Percentiles rank a stretch among this genome's conserved stretches.
phyloP scores from a whole-genome alignment of 2,113 vertebrate genomes.

The Octodon degus region DNA sequence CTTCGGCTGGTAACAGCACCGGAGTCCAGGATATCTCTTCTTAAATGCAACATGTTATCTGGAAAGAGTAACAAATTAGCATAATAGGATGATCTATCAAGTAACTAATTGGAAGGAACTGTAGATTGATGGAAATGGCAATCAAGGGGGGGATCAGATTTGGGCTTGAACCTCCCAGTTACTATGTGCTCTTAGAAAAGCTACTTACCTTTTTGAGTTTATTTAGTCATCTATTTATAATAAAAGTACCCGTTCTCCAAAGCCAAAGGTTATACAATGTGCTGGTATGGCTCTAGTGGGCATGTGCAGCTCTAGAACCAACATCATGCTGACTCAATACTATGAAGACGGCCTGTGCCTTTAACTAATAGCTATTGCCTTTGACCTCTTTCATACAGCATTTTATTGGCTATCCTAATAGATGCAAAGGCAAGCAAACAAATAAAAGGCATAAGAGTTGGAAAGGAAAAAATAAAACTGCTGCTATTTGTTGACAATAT shows the following conservation, averaged over 20 bases:
- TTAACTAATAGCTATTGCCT: neutral
- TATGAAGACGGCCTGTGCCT: neutral
- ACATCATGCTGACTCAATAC: neutral
- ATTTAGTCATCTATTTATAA: neutral
- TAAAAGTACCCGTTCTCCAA: neutral
- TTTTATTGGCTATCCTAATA: neutral
- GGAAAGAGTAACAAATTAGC: neutral
- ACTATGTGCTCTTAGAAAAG: conserved; percentile 8
- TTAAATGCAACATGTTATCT: neutral
- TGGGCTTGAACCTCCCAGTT: neutral
- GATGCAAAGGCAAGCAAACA: neutral
- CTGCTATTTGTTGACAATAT: neutral
- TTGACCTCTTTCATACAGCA: neutral
- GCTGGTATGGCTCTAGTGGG: neutral
- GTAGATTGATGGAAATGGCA: neutral
- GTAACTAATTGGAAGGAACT: neutral
- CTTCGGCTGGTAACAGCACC: neutral
- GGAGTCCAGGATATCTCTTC: neutral
- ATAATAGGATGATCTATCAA: neutral
- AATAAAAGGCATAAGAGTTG: neutral
- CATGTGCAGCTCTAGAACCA: neutral
- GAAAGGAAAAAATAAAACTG: conserved; percentile 7
- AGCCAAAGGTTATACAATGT: neutral
- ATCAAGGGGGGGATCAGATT: conserved; percentile 19
- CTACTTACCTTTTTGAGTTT: neutral